Evolutionary conservation across 2,797 vertebrate species (phyloP), one percentile per base, ranked within the genome.

Genomic region (Sebastes trivittatus): DNA sequence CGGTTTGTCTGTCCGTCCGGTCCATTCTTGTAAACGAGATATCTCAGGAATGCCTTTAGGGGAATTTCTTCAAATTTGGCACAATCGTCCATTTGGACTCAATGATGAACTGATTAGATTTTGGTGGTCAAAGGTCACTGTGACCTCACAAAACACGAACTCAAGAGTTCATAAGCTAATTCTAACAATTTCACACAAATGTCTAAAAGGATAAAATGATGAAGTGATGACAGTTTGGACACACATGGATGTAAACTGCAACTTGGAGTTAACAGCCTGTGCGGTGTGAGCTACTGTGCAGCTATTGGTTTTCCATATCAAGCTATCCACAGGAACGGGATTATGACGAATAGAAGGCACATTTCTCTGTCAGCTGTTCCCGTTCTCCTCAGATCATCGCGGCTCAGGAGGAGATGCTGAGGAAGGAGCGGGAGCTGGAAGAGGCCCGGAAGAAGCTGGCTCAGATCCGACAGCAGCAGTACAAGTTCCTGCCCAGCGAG

Each of bases 381-480:
- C 11, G 0, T 78, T 74, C 60, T 88, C 68, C 77, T 80, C 88
- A 99, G 98, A 99, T 99, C 90, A 99, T 99, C 1, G 98, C 98
- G 0, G 98, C 98, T 61, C 98, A 99, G 92, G 98, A 99, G 88
- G 98, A 99, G 95, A 99, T 99, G 98, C 95, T 99, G 71, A 97
- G 98, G 94, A 99, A 99, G 86, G 98, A 99, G 72, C 94, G 98
- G 11, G 98, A 99, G 90, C 93, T 99, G 85, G 98, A 99, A 93
- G 98, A 99, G 88, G 98, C 98, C 2, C 96, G 98, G 73, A 99
- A 99, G 93, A 99, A 99, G 78, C 95, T 99, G 91, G 98, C 98
- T 79, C 98, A 99, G 93, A 99, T 99, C 89, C 97, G 98, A 88
- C 98, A 99, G 93, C 98, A 99, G 93, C 98, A 99, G 94, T 99